Base-by-base conservation (phyloP, 2,888 invertebrate species). In the Hydraecia micacea region DNA sequence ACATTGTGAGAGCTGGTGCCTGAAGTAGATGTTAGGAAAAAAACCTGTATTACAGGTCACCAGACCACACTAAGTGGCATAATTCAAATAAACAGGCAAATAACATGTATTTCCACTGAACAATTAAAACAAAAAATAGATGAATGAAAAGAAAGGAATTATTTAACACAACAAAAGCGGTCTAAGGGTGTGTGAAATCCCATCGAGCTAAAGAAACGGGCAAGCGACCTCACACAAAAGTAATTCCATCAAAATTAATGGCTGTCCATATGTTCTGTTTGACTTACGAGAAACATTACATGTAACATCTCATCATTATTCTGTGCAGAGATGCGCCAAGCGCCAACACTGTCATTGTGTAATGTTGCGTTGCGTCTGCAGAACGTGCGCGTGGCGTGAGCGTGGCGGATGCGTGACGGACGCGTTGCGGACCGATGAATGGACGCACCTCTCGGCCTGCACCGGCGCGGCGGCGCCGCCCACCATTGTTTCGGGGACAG, bases 401-500 rank as follows among this genome's bases (percentile, higher is more conserved):
- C 79, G 84, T 77, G 28, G 73, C 69, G 75, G 67, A 71, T 79
- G 83, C 82, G 88, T 81, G 76, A 73, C 78, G 87, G 66, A 78
- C 80, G 73, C 81, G 79, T 49, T 68, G 77, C 76, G 80, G 83
- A 68, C 80, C 86, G 84, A 90, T 90, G 90, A 88, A 89, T 87
- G 88, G 88, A 89, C 90, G 87, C 84, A 87, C 88, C 88, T 88
- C 89, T 84, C 79, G 80, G 79, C 79, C 88, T 72, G 77, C n/a
- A 25, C 66, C 77, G 72, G 80, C 75, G 80, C 91, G 95, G 95
- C 77, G 72, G 80, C 75, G 80, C 91, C 96, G 95, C 97, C 97
- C 88, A 86, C 96, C 95, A 96, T 96, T 97, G 97, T 96, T 93
- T 91, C 92, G 89, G 91, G 83, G 93, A 94, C 93, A 94, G 91